Percentiles rank a stretch among this genome's conserved stretches.
Conservation (phyloP, 2,888 invertebrate genomes). For the Ormyrus pomaceus region DNA sequence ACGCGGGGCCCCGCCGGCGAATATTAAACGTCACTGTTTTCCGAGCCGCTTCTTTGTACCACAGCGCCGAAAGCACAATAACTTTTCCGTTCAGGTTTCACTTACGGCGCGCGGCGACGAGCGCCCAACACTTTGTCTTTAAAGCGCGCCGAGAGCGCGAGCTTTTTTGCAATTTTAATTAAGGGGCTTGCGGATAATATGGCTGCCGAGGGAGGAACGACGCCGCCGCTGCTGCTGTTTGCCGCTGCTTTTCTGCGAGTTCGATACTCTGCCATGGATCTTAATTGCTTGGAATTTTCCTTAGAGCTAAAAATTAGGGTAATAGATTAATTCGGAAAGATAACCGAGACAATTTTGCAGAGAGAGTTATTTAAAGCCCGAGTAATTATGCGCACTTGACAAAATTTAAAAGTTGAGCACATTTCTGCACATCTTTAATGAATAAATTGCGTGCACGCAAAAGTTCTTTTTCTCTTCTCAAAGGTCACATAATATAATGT, state of each 20-base stretch:
- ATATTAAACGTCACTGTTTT: constrained; percentile 57
- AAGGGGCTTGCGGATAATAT: too few relatives aligned
- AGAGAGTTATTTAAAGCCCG: too few relatives aligned
- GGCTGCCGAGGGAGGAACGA: too few relatives aligned
- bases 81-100: constrained; percentile 56
- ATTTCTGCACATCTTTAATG: constrained; percentile 8
- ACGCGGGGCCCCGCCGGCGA: constrained; percentile 36
- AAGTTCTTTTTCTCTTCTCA: constrained; percentile 7
- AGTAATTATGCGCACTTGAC: too few relatives aligned
- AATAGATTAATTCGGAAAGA: too few relatives aligned
- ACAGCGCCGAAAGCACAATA: constrained; percentile 33
- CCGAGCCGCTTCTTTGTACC: constrained; percentile 35
- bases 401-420: too few relatives aligned
- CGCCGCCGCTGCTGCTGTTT: too few relatives aligned
- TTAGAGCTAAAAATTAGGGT: too few relatives aligned
- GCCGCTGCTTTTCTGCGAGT: too few relatives aligned
- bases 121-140: constrained; percentile 35
- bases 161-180: constrained; percentile 52
- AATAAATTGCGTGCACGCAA: constrained; percentile 30
- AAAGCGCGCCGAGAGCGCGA: constrained; percentile 9
- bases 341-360: too few relatives aligned
- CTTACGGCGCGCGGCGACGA: constrained; percentile 18
- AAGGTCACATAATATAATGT: constrained; percentile 41
- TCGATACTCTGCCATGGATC: too few relatives aligned
- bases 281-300: too few relatives aligned